Evolutionary conservation across 1,140 invertebrate species (phyloP).

Genomic region (Polypedilum pembai): DNA sequence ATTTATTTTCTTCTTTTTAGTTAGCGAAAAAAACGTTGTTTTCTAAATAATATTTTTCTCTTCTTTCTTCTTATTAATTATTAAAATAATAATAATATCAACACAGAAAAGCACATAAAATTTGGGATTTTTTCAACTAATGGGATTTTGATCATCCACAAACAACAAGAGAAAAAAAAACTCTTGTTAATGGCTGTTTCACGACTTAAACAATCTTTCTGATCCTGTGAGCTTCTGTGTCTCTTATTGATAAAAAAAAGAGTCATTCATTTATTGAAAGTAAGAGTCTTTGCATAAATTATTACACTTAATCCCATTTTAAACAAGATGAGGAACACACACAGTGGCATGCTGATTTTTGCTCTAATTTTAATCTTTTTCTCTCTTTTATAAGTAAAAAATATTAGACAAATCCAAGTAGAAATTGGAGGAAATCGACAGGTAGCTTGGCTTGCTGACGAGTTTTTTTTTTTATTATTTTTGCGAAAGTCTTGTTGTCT

Average conservation of each 20-base stretch:
- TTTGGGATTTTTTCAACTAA: constrained; percentile 9
- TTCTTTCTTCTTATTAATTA: not conserved
- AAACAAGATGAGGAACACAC: not conserved
- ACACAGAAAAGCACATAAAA: constrained; percentile 10
- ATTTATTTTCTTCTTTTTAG: too few relatives aligned
- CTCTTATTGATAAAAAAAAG: not conserved
- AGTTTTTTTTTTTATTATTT: too few relatives aligned
- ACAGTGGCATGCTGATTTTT: not conserved
- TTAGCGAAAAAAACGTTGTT: too few relatives aligned
- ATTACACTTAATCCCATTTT: constrained; percentile 22
- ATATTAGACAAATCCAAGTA: constrained; percentile 23
- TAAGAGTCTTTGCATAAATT: constrained; percentile 23
- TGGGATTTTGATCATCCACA: not conserved
- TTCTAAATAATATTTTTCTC: too few relatives aligned
- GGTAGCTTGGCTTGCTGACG: not conserved
- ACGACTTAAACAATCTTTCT: not conserved
- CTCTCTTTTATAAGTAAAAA: not conserved
- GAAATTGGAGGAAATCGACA: not conserved
- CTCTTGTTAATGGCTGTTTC: not conserved
- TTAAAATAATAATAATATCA: not conserved
- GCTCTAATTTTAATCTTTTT: constrained; percentile 13
- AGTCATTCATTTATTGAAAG: not conserved
- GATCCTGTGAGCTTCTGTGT: not conserved
- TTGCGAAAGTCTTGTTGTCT: too few relatives aligned
- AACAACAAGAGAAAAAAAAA: not conserved